Conservation (phyloP, 1,140 invertebrate species). For the Drosophila sturtevanti region DNA sequence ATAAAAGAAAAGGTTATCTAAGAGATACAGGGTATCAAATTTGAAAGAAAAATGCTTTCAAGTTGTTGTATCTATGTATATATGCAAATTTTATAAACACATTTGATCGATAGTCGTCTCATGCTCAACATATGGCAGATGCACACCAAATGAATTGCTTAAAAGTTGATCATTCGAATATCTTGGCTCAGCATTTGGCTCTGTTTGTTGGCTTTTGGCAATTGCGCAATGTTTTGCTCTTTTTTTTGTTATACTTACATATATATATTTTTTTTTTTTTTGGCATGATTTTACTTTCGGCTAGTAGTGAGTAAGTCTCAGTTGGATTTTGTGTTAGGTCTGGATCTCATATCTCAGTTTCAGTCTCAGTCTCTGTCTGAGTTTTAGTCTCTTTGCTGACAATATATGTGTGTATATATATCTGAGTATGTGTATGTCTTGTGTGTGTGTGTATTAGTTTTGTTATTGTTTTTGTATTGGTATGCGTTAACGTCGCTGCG, state of each 20-base stretch:
- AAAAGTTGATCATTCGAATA: background rate
- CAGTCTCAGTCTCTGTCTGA: conserved; percentile 16
- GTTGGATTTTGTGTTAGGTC: conserved; percentile 12
- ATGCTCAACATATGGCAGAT: no score
- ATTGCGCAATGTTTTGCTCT: conserved; percentile 72
- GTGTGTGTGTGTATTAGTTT: conserved; percentile 31
- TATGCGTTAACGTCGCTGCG: conserved; percentile 40
- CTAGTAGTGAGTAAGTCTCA: conserved; percentile 5
- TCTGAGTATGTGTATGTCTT: conserved; percentile 35
- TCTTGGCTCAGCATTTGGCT: conserved; percentile 12
- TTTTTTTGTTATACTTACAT: conserved; percentile 12
- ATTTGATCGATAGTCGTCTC: no score
- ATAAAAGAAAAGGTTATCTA: no score
- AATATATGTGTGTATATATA: conserved; percentile 17
- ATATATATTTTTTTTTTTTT: conserved; percentile 6
- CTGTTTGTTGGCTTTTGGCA: conserved; percentile 31
- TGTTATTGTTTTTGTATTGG: conserved; percentile 48
- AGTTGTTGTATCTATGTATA: no score
- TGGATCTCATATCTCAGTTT: background rate
- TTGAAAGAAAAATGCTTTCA: no score
- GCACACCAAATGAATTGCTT: background rate
- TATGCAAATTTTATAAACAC: no score
- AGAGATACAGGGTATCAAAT: no score
- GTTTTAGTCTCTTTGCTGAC: conserved; percentile 20
- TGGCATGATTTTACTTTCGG: conserved; percentile 29